Percentiles rank a stretch among this genome's conserved stretches.
Conservation (phyloP, 2,888 invertebrate species). For the Chrysina gloriosa region DNA sequence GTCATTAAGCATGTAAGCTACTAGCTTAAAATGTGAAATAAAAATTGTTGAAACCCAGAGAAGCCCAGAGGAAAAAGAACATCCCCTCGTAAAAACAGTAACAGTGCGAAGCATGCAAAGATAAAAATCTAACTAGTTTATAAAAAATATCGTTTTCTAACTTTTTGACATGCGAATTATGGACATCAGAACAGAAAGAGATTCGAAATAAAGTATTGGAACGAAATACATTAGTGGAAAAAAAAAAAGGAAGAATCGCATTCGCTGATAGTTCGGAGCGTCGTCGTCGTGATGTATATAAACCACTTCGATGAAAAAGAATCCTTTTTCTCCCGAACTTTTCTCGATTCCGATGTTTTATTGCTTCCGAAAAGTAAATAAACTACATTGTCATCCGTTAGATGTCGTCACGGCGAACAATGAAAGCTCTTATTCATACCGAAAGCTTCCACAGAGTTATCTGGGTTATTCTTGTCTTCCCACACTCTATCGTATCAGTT, state of each 20-base stretch:
- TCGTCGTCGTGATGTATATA: slow-evolving; percentile 28
- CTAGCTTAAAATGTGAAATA: too few relatives aligned
- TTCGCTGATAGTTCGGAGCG: slow-evolving; percentile 8
- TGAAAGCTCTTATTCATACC: slow-evolving; percentile 35
- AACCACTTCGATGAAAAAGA: slow-evolving; percentile 30
- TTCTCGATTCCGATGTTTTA: slow-evolving; percentile 32
- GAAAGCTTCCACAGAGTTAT: slow-evolving; percentile 32
- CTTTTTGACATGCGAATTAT: too few relatives aligned
- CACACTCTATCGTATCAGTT: slow-evolving; percentile 15
- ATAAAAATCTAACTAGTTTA: too few relatives aligned
- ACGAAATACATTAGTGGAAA: not conserved
- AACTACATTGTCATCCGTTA: slow-evolving; percentile 38
- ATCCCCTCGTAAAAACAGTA: too few relatives aligned
- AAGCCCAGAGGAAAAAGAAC: too few relatives aligned
- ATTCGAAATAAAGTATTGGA: not conserved
- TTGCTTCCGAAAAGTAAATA: slow-evolving; percentile 40
- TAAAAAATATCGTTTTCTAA: too few relatives aligned
- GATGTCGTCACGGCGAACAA: slow-evolving; percentile 29
- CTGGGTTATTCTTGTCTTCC: slow-evolving; percentile 28
- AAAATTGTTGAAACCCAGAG: too few relatives aligned
- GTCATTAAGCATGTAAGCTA: too few relatives aligned
- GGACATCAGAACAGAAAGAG: too few relatives aligned
- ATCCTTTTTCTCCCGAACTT: slow-evolving; percentile 26
- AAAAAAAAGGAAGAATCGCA: slow-evolving; percentile 7
- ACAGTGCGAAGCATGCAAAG: too few relatives aligned